Evolutionary conservation across 2,888 invertebrate species (phyloP).

Genomic region (Eustalomyia histrio): DNA sequence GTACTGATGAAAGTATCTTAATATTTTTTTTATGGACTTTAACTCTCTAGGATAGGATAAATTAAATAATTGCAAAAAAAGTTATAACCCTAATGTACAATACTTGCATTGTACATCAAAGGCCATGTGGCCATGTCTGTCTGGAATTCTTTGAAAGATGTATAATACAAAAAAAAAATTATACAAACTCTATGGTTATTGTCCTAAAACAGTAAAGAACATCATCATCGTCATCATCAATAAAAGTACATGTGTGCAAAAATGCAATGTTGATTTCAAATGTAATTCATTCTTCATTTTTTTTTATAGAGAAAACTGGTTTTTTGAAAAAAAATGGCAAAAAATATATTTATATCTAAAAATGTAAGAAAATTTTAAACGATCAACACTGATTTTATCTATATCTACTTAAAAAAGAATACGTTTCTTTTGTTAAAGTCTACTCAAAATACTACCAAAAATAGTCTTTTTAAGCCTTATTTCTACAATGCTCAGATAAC

Average conservation of each 20-base stretch:
- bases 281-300: not conserved
- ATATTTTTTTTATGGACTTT: too few species aligned
- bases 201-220: conserved; percentile 57
- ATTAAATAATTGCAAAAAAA: too few species aligned
- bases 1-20: too few species aligned
- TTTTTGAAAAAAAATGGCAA: not conserved
- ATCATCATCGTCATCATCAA: conserved; percentile 14
- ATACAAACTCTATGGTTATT: conserved; percentile 54
- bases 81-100: too few species aligned
- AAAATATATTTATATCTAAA: not conserved
- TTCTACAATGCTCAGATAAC: too few species aligned
- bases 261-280: not conserved
- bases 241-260: conserved; percentile 4
- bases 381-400: too few species aligned
- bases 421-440: too few species aligned
- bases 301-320: not conserved
- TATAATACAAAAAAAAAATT: conserved; percentile 13
- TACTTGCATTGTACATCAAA: conserved; percentile 39
- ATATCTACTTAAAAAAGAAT: too few species aligned
- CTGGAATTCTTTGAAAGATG: conserved; percentile 13
- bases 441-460: too few species aligned
- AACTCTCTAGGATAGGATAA: too few species aligned
- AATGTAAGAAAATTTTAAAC: too few species aligned
- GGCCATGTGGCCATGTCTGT: conserved; percentile 44
- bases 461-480: too few species aligned